phyloP scores from a whole-genome alignment of 1,140 invertebrate species.

The Meteorus sp. region DNA sequence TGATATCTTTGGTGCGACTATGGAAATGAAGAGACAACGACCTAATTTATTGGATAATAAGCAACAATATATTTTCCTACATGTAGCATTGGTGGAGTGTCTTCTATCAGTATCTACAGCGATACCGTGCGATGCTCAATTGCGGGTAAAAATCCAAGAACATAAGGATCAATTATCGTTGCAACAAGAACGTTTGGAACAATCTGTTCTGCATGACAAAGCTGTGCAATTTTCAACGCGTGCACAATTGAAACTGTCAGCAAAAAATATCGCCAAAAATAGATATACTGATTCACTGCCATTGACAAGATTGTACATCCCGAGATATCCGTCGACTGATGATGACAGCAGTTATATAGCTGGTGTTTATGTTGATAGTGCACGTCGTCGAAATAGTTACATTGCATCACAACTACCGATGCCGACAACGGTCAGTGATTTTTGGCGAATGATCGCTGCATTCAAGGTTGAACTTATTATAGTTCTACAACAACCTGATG shows the following conservation, averaged over 20 bases:
- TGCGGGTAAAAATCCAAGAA: conserved; percentile 31
- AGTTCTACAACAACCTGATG: conserved; percentile 56
- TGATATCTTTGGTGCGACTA: conserved; percentile 36
- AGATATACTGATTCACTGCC: conserved; percentile 37
- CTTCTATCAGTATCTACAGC: conserved; percentile 34
- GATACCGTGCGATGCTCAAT: conserved; percentile 34
- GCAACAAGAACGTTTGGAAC: conserved; percentile 37
- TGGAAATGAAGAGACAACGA: conserved; percentile 34
- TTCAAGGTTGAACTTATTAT: conserved; percentile 67
- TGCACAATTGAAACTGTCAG: conserved; percentile 24
- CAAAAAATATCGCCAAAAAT: conserved; percentile 36
- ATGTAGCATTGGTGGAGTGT: conserved; percentile 43
- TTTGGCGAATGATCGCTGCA: conserved; percentile 87
- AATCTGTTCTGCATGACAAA: conserved; percentile 37
- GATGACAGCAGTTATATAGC: conserved; percentile 43
- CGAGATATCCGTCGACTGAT: conserved; percentile 36
- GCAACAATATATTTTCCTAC: conserved; percentile 46
- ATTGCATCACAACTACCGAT: conserved; percentile 87
- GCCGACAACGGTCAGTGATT: conserved; percentile 84
- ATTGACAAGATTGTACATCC: conserved; percentile 35
- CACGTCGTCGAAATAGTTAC: conserved; percentile 70
- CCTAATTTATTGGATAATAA: conserved; percentile 47
- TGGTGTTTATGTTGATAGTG: conserved; percentile 35
- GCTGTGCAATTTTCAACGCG: conserved; percentile 24
- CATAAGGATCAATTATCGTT: conserved; percentile 31